A percentile compares a stretch with the other conserved stretches of the same genome.
Conservation (phyloP, 2,113 vertebrate species). For the Triplophysa dalaica region DNA sequence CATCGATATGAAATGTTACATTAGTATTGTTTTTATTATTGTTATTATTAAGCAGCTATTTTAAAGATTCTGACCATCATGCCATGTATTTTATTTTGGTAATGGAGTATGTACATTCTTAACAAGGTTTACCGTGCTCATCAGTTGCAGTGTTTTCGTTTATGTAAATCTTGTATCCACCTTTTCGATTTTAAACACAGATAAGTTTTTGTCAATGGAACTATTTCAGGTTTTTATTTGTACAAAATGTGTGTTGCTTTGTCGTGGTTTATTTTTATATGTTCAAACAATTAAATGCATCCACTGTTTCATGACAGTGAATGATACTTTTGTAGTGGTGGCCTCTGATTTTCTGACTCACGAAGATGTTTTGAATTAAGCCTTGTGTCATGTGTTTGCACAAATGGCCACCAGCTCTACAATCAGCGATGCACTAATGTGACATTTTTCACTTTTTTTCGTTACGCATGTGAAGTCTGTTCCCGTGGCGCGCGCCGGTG, state of each 20-base stretch:
- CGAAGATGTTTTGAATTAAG: slow-evolving; percentile 1
- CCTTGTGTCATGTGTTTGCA: slow-evolving; percentile 7
- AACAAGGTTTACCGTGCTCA: slow-evolving; percentile 86
- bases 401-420: not conserved
- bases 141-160: slow-evolving; percentile 87
- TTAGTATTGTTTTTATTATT: slow-evolving; percentile 59
- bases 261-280: slow-evolving; percentile 77
- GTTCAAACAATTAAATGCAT: slow-evolving; percentile 75
- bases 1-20: slow-evolving; percentile 67
- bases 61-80: slow-evolving; percentile 72
- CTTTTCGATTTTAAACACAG: slow-evolving; percentile 83
- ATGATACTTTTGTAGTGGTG: slow-evolving; percentile 64
- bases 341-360: slow-evolving; percentile 59
- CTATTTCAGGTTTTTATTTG: slow-evolving; percentile 95
- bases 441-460: not conserved
- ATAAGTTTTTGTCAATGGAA: slow-evolving; percentile 88
- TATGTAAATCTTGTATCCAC: slow-evolving; percentile 85
- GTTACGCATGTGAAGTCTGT: not conserved
- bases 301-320: slow-evolving; percentile 72
- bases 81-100: slow-evolving; percentile 78
- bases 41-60: slow-evolving; percentile 76
- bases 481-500: not conserved
- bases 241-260: slow-evolving; percentile 82
- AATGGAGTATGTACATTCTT: slow-evolving; percentile 86
- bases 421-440: not conserved